These are phyloP conservation scores for Yasuhikotakia modesta DNA, from an alignment of 2,797 vertebrate genomes.

Conservation along the genomic window DNA sequence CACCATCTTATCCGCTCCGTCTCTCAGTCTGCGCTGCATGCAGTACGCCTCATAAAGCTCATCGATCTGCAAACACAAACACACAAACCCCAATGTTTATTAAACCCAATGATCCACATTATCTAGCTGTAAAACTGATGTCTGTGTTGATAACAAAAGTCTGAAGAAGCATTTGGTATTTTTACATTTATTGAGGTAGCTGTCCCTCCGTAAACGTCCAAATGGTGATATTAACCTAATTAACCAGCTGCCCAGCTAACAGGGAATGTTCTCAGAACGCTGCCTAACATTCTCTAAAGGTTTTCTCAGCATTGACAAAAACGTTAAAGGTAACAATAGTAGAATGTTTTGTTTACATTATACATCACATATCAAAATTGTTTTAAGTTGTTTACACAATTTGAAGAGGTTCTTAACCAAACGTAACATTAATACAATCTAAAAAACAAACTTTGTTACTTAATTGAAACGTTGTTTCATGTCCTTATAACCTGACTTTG, in stretches of 20 bases:
- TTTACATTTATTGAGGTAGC: slow-evolving; percentile 23
- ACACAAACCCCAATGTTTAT: neutral
- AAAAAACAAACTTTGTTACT: no score
- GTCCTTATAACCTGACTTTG: no score
- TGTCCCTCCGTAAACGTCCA: slow-evolving; percentile 7
- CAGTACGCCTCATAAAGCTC: slow-evolving; percentile 95
- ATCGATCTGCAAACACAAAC: slow-evolving; percentile 80
- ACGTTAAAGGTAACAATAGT: no score
- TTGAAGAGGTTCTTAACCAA: no score
- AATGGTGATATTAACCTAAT: slow-evolving; percentile 28
- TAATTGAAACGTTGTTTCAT: no score
- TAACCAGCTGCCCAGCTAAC: neutral
- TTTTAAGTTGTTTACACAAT: no score
- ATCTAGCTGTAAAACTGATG: neutral
- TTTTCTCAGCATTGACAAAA: no score
- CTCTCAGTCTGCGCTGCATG: slow-evolving; percentile 89
- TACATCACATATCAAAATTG: no score
- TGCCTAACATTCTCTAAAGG: no score
- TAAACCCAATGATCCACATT: slow-evolving; percentile 1
- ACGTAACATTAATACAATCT: no score
- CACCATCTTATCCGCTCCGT: slow-evolving; percentile 94
- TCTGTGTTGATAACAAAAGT: slow-evolving; percentile 13
- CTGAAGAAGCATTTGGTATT: neutral
- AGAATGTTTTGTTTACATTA: no score
- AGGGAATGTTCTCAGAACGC: no score